Evolutionary conservation across 2,797 vertebrate genomes (phyloP), one percentile per base, ranked within the genome.

Genomic region (Brachyalestes nurse): DNA sequence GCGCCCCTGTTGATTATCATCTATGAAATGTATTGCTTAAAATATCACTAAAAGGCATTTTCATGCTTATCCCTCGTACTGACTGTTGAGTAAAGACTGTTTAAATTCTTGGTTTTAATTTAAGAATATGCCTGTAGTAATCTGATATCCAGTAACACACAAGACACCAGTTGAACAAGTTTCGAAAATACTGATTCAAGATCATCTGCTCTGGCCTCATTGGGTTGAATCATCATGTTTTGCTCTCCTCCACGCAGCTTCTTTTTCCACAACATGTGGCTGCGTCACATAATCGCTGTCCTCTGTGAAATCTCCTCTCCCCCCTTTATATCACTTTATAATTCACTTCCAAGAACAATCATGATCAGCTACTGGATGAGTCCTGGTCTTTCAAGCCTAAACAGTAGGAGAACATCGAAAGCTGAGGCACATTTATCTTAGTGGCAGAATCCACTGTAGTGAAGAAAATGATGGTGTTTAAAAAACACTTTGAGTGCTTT

Each of bases 371-470:
- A 5, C n/a, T 49, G 40, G 58, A 21, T 71, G 28, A 61, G 23
- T 1, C n/a, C n/a, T 55, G 72, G 49, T 38, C 62, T 42, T 40
- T 42, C 40, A 19, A 17, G 13, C 14, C 14, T 23, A 16, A 47
- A 42, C 13, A 5, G 19, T 58, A 58, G 21, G 38, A 17, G 45
- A 49, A 13, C 66, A 69, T 25, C 14, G 47, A 40, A 17, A 73
- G 34, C 38, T 21, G 49, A 45, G 16, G 10, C 12, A 14, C 58
- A 69, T 45, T 61, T 45, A 49, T 74, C 49, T 82, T 55, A 2
- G n/a, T 53, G 55, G 61, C 55, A 67, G 70, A 53, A 61, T 74
- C 16, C 65, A 77, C 78, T 83, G 84, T 88, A 90, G 84, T 89
- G 87, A 87, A 86, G 42, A 70, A 7, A 28, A 75, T 69, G 34